Base-by-base conservation (phyloP, 2,888 invertebrate species). In the Eupithecia centaureata region DNA sequence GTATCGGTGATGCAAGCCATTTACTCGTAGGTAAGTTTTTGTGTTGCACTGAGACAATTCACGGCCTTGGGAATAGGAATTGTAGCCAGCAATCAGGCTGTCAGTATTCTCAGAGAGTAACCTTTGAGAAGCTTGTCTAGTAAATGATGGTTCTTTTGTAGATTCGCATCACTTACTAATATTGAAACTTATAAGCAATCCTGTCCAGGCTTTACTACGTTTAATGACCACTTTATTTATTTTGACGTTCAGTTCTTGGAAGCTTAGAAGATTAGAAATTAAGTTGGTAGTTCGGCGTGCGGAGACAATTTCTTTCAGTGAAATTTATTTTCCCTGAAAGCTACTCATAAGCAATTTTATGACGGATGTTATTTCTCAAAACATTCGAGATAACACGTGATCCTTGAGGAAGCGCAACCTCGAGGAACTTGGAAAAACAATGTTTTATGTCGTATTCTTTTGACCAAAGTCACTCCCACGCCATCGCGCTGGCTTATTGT, bases 381-480 rank as follows among this genome's bases (percentile, higher is more conserved):
- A 47, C 42, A 42, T 10, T 12, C 12, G 30, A 33, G 32, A 18
- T 32, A 33, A 57, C 10, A 33, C 33, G 51, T 33, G 52, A 52
- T 61, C 52, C 61, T 61, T 56, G 58, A 57, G 42, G 64, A 63
- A 58, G 32, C 61, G 30, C 57, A 63, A 61, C 70, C 52, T 72
- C 62, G 63, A 66, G 62, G 51, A 72, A 63, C 60, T 67, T 67
- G 70, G 67, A 68, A 70, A 69, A 66, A 67, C 61, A 66, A 73
- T 65, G 57, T 66, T 42, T 67, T 61, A 57, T 47, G 59, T 71
- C 54, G 30, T 62, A 52, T 67, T 65, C 62, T 52, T 71, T 62
- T 12, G 58, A 28, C 27, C 81, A 85, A 83, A 80, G 83, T 76
- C 80, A 76, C 75, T 83, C 83, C 76, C 82, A 84, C 81, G 79